Conservation (phyloP, 1,140 invertebrate species). For the Tachypleus tridentatus region DNA sequence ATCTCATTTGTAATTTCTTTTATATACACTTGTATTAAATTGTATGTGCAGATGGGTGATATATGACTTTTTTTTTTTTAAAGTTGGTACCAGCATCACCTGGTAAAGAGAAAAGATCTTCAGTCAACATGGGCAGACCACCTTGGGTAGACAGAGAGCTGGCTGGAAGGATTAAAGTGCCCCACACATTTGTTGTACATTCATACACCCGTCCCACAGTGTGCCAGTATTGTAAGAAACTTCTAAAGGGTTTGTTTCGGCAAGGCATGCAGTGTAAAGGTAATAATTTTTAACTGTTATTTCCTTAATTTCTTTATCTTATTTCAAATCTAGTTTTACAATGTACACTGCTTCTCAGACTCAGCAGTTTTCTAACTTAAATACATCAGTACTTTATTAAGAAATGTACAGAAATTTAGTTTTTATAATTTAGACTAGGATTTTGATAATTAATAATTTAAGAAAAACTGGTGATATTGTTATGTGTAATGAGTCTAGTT, state of each 20-base stretch:
- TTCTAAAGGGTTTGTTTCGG: conserved; percentile 88
- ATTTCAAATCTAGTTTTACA: too few relatives aligned
- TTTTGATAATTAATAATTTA: too few relatives aligned
- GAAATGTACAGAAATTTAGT: too few relatives aligned
- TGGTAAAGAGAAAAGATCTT: conserved; percentile 43
- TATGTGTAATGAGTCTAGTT: too few relatives aligned
- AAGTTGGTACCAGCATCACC: conserved; percentile 21
- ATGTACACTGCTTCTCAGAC: too few relatives aligned
- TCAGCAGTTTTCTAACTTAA: too few relatives aligned
- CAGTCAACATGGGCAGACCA: conserved; percentile 53
- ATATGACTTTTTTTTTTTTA: neutral
- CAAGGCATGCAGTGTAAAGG: conserved; percentile 91
- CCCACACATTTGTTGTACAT: conserved; percentile 65
- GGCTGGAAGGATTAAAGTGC: conserved; percentile 62
- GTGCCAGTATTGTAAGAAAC: conserved; percentile 89
- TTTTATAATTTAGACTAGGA: too few relatives aligned
- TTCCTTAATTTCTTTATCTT: too few relatives aligned
- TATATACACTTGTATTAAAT: neutral
- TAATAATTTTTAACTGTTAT: conserved; percentile 1
- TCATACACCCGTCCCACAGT: conserved; percentile 88
- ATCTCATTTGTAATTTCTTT: neutral
- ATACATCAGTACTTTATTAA: too few relatives aligned
- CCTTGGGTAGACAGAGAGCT: conserved; percentile 61
- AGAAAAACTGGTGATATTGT: too few relatives aligned
- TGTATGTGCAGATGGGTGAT: neutral